Conservation (phyloP, 2,113 vertebrate genomes). For the Antigone vipio region DNA sequence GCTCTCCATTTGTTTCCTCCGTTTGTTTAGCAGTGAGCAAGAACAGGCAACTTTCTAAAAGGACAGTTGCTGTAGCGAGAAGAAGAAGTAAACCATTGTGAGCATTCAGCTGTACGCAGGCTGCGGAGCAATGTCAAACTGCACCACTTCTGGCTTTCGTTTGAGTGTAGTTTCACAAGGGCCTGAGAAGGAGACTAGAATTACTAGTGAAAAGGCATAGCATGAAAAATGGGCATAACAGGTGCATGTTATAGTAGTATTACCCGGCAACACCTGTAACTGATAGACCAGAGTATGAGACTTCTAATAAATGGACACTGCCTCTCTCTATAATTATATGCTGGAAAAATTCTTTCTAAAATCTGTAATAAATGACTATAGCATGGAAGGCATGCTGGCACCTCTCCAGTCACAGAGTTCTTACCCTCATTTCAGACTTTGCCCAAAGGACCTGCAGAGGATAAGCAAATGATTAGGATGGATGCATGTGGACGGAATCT, state of each 20-base stretch:
- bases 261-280: constrained; percentile 17
- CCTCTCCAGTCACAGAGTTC: not conserved
- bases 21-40: not conserved
- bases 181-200: not conserved
- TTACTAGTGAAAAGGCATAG: constrained; percentile 7
- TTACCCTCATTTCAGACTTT: constrained; percentile 18
- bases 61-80: not conserved
- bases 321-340: not conserved
- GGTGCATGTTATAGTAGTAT: not conserved
- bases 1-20: not conserved
- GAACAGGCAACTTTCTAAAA: not conserved
- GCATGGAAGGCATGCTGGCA: constrained; percentile 8
- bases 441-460: constrained; percentile 8
- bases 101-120: constrained; percentile 14
- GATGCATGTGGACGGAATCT: not conserved
- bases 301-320: not conserved
- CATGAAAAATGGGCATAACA: constrained; percentile 53
- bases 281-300: not conserved
- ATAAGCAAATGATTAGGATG: constrained; percentile 46
- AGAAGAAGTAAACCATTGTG: not conserved
- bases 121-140: not conserved
- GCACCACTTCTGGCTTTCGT: not conserved
- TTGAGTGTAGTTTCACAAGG: constrained; percentile 3
- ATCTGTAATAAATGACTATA: constrained; percentile 5
- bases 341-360: not conserved